Evolutionary conservation across 2,113 vertebrate species (phyloP).

Genomic region (Semnornis frantzii): DNA sequence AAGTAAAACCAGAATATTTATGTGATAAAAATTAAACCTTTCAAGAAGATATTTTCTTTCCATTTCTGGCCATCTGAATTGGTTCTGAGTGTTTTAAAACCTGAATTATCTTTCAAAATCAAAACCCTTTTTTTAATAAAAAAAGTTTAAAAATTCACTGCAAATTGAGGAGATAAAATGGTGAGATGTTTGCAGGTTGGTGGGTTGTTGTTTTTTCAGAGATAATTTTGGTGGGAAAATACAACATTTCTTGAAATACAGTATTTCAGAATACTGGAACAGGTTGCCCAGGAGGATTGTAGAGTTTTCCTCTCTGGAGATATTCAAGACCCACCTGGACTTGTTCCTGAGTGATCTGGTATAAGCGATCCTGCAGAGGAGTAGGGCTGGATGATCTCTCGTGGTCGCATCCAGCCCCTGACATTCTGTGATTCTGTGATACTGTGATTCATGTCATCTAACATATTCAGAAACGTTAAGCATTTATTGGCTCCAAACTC

Average conservation of each 20-base stretch:
- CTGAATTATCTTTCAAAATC: background rate
- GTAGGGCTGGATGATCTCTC: no score
- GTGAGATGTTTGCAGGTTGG: fast-evolving
- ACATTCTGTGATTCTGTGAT: no score
- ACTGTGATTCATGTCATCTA: background rate
- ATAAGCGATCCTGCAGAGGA: no score
- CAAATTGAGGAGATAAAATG: background rate
- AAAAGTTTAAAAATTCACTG: background rate
- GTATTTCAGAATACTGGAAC: no score
- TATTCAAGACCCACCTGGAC: no score
- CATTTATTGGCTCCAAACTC: background rate
- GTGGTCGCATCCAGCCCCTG: no score
- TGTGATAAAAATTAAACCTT: background rate
- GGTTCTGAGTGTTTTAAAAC: background rate
- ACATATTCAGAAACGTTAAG: background rate
- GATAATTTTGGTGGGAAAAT: background rate
- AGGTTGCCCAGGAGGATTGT: no score
- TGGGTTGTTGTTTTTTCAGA: background rate
- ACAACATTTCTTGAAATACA: background rate
- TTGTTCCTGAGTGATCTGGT: no score
- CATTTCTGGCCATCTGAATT: background rate
- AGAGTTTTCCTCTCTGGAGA: no score
- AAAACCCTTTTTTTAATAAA: background rate
- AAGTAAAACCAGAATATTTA: background rate
- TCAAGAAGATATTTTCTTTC: background rate